Evolutionary conservation across 2,888 invertebrate genomes (phyloP).

Genomic region (Lasioglossum leucozonium): DNA sequence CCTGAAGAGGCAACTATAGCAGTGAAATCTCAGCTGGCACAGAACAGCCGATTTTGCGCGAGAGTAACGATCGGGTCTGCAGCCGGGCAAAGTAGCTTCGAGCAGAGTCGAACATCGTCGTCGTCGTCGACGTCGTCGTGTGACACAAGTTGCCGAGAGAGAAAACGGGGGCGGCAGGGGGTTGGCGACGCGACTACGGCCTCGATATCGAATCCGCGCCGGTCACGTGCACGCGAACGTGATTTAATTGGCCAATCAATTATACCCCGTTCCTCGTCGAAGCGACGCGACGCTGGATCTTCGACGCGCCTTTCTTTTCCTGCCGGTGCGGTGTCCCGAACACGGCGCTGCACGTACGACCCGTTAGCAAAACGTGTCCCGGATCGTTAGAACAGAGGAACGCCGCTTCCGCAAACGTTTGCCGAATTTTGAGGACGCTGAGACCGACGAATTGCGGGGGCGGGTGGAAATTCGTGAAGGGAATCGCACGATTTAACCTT

Average conservation of each 20-base stretch:
- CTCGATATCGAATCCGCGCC: conserved; percentile 12
- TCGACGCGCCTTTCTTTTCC: conserved; percentile 3
- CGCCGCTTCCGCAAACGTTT: not conserved
- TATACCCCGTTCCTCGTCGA: conserved; percentile 26
- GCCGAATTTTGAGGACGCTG: not conserved
- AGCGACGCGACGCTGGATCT: conserved; percentile 1
- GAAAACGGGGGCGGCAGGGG: not conserved
- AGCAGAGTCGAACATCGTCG: conserved; percentile 7
- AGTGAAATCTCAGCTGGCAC: not conserved
- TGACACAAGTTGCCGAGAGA: not conserved
- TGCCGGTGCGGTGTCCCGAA: not conserved
- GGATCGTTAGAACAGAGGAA: not conserved
- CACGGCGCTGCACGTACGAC: not conserved
- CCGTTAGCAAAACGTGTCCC: not conserved
- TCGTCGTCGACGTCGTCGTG: conserved; percentile 2
- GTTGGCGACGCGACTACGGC: not conserved
- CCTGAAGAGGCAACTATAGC: not conserved
- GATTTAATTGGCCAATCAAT: conserved; percentile 37
- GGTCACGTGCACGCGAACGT: conserved; percentile 36
- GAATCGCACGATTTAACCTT: not conserved
- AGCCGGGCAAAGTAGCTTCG: not conserved
- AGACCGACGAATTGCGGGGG: not conserved
- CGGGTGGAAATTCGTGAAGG: not conserved
- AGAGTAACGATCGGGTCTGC: conserved; percentile 7
- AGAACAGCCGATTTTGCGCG: conserved; percentile 22